phyloP scores from a whole-genome alignment of 2,888 invertebrate species.

The Nemurella pictetii region DNA sequence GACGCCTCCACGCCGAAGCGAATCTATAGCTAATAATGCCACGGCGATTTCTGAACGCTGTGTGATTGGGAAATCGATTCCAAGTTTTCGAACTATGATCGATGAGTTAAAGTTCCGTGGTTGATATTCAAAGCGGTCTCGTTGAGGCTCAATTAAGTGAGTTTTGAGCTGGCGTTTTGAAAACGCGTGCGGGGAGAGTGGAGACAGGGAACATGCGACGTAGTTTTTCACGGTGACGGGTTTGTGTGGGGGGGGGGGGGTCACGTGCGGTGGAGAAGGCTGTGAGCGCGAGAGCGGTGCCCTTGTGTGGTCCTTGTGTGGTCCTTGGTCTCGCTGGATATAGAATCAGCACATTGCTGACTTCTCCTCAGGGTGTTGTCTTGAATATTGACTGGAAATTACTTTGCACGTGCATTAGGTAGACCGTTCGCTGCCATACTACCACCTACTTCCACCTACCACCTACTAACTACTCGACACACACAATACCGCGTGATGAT shows the following conservation, averaged over 20 bases:
- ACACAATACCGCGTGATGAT: too few species aligned
- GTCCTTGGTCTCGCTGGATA: background rate
- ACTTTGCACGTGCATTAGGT: background rate
- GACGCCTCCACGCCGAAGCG: too few species aligned
- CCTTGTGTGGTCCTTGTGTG: too few species aligned
- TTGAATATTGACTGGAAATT: background rate
- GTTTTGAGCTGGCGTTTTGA: background rate
- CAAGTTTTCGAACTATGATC: background rate
- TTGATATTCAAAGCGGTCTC: constrained; percentile 3
- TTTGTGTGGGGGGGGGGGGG: background rate
- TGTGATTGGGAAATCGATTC: background rate
- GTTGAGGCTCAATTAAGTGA: background rate
- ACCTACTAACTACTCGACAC: too few species aligned
- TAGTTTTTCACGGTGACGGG: background rate
- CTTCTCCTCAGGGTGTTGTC: background rate
- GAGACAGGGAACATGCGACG: background rate
- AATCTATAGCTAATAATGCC: too few species aligned
- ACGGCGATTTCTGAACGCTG: background rate
- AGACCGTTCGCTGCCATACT: too few species aligned
- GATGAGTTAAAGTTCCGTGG: background rate
- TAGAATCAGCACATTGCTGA: background rate
- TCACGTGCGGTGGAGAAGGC: too few species aligned
- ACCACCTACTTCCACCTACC: too few species aligned
- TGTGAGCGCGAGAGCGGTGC: too few species aligned
- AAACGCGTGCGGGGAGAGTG: background rate